Evolutionary conservation across 2,888 invertebrate genomes (phyloP).

Genomic region (Timema podura): DNA sequence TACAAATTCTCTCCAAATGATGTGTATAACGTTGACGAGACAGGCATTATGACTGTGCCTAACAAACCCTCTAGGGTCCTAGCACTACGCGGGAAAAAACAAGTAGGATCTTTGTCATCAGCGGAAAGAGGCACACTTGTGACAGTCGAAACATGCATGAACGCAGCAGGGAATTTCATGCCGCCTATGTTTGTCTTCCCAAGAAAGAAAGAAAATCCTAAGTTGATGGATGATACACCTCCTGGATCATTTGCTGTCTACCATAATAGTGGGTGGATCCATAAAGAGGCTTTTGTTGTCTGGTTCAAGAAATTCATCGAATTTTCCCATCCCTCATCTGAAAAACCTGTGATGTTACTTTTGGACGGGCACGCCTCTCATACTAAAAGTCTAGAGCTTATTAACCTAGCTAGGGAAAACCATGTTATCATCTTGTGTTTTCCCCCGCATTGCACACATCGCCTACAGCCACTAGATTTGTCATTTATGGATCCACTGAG

Average conservation of each 20-base stretch:
- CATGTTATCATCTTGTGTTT: background rate
- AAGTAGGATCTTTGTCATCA: slow-evolving; percentile 32
- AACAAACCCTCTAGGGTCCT: slow-evolving; percentile 34
- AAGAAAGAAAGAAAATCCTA: slow-evolving; percentile 11
- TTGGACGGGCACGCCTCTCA: background rate
- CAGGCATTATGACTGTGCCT: slow-evolving; percentile 12
- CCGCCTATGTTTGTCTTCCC: slow-evolving; percentile 9
- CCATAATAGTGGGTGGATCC: slow-evolving; percentile 32
- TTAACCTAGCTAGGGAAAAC: slow-evolving; percentile 7
- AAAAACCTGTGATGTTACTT: background rate
- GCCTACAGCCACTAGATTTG: slow-evolving; percentile 2
- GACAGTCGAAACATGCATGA: slow-evolving; percentile 36
- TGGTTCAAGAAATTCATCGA: slow-evolving; percentile 7
- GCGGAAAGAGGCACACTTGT: slow-evolving; percentile 40
- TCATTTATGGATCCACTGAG: background rate
- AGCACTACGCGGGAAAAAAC: slow-evolving; percentile 22
- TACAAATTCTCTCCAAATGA: slow-evolving; percentile 15
- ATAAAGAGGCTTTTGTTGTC: slow-evolving; percentile 14
- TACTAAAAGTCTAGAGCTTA: slow-evolving; percentile 2
- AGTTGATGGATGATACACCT: slow-evolving; percentile 28
- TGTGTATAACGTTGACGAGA: slow-evolving; percentile 10
- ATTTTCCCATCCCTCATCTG: slow-evolving; percentile 24
- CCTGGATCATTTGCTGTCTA: slow-evolving; percentile 28
- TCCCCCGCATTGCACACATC: slow-evolving; percentile 2
- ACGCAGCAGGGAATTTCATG: slow-evolving; percentile 8